Percentiles rank a stretch among this genome's conserved stretches.
Conservation (phyloP, 2,888 invertebrate species). For the Scaptomyza parva region DNA sequence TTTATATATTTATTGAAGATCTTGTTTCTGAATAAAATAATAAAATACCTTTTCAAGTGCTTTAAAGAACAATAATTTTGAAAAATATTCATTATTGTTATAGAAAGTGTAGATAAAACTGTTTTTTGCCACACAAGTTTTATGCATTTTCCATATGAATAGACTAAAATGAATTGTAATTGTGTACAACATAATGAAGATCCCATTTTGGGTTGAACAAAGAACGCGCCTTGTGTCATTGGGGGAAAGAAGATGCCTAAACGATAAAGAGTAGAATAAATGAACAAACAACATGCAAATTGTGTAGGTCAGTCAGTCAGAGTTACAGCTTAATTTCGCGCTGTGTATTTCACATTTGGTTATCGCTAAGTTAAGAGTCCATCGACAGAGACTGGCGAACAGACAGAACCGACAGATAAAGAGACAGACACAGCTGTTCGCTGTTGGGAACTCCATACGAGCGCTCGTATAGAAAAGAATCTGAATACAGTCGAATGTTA, state of each 20-base stretch:
- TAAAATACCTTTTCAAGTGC: too few relatives aligned
- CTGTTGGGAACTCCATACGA: slow-evolving; percentile 52
- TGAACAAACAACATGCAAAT: slow-evolving; percentile 36
- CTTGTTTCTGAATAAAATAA: too few relatives aligned
- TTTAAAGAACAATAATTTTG: too few relatives aligned
- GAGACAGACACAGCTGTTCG: slow-evolving; percentile 45
- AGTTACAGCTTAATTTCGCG: slow-evolving; percentile 37
- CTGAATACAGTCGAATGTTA: slow-evolving; percentile 54
- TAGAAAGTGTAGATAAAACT: too few relatives aligned
- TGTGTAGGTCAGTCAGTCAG: slow-evolving; percentile 44
- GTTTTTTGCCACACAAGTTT: neutral
- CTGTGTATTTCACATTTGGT: slow-evolving; percentile 42
- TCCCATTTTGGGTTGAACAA: slow-evolving; percentile 31
- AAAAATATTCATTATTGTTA: too few relatives aligned
- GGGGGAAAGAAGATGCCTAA: neutral
- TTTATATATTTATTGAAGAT: too few relatives aligned
- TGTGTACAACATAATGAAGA: slow-evolving; percentile 6
- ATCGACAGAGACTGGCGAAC: slow-evolving; percentile 15
- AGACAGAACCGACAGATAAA: neutral
- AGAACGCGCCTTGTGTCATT: slow-evolving; percentile 32
- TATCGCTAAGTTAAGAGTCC: slow-evolving; percentile 35
- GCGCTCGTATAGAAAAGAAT: slow-evolving; percentile 47
- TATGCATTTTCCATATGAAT: slow-evolving; percentile 7
- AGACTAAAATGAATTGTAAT: slow-evolving; percentile 15
- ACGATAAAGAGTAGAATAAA: slow-evolving; percentile 7